Evolutionary conservation across 2,113 vertebrate genomes (phyloP).

Genomic region (Ramphastos sulfuratus): DNA sequence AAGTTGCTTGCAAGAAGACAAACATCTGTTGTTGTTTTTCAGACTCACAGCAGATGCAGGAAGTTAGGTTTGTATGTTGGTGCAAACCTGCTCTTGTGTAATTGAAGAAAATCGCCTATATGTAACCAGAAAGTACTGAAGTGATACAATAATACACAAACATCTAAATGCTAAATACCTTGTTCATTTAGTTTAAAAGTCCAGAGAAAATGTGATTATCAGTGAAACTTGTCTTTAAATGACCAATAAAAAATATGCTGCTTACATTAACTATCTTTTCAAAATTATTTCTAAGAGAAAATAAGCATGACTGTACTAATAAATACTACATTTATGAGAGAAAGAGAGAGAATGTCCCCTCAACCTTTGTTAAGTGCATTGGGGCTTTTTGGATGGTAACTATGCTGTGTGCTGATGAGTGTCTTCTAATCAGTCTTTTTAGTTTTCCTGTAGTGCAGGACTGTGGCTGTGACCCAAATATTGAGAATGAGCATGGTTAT

Average conservation of each 20-base stretch:
- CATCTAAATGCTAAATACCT: neutral
- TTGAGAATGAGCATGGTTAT: conserved; percentile 86
- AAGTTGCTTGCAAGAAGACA: neutral
- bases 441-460: conserved; percentile 82
- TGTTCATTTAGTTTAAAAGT: conserved; percentile 8
- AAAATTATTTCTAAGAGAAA: conserved; percentile 30
- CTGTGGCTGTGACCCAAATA: conserved; percentile 85
- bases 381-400: neutral
- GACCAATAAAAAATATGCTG: conserved; percentile 42
- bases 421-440: conserved; percentile 76
- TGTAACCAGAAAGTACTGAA: conserved; percentile 33
- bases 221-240: conserved; percentile 30
- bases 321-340: neutral
- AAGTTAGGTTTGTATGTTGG: neutral
- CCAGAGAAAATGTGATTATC: conserved; percentile 3
- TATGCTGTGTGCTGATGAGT: neutral
- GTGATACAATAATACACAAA: neutral
- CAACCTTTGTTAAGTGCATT: neutral
- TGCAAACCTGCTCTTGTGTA: neutral
- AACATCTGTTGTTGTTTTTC: neutral
- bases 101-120: neutral
- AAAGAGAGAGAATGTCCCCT: neutral
- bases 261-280: conserved; percentile 16
- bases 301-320: neutral
- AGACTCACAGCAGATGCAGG: neutral